Base-by-base conservation (phyloP, 2,113 vertebrate species). In the Tympanuchus pallidicinctus region DNA sequence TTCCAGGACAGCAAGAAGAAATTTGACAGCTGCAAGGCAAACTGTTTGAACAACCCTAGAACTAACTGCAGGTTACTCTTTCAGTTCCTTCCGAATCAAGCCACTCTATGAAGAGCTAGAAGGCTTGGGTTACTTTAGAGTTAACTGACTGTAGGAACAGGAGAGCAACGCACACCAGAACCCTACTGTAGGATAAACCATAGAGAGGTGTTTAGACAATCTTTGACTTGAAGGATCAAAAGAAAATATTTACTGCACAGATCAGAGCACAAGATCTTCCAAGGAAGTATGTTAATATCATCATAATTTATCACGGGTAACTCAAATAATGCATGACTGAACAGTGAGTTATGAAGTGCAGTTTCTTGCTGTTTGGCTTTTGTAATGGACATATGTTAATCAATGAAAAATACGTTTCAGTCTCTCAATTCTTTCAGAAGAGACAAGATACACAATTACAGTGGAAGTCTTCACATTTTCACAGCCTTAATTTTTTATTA, bases 161-260 rank as follows among this genome's bases (percentile, higher is more conserved):
- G 14, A 59, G 2, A 88, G 42, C 60, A 82, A 22, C 4, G 15
- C 43, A 79, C 48, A 67, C 24, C 27, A 25, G 85, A n/a, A 43
- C 28, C n/a, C 0, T 63, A 48, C 47, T 83, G 16, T 12, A 84
- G 54, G 32, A 83, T 28, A 63, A 81, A 50, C 17, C 21, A 27
- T 5, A 22, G 28, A 75, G 38, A 36, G 10, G 22, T 22, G 10
- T 40, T 54, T 18, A 22, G 21, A 38, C 11, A 52, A 61, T 32
- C 61, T 67, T 1, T 11, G 9, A 60, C 57, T 60, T 87, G 17
- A 67, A 3, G 0, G 0, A 1, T 50, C 80, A 40, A 73, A 66
- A 25, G 34, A 6, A 48, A 61, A 22, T 22, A 69, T 48, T 69
- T 6, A 60, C 25, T 72, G 36, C 20, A 17, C 2, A 43, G 27